Evolutionary conservation across 2,797 vertebrate genomes (phyloP).

Genomic region (Notolepis coatsorum): DNA sequence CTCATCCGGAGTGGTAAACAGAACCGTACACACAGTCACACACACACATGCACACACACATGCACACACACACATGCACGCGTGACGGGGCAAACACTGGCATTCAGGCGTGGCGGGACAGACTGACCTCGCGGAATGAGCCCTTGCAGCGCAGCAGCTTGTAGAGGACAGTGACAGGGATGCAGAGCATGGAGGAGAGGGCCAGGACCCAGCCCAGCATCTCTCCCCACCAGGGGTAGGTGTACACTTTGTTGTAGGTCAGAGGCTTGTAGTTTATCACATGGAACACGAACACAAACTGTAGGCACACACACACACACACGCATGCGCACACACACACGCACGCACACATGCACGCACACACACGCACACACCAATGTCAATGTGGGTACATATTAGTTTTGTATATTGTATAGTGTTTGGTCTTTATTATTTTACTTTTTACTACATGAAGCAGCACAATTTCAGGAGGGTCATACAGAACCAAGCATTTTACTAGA

Average conservation of each 20-base stretch:
- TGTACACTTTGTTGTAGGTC: slow-evolving; percentile 90
- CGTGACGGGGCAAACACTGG: neutral
- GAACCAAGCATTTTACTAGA: no score
- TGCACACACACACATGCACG: slow-evolving; percentile 2
- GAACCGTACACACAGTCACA: neutral
- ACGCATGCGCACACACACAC: neutral
- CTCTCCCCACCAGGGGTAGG: slow-evolving; percentile 92
- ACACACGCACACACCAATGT: neutral
- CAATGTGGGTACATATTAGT: no score
- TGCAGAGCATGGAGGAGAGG: slow-evolving; percentile 92
- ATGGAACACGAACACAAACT: slow-evolving; percentile 92
- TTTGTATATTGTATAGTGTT: no score
- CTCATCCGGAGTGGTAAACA: slow-evolving; percentile 9
- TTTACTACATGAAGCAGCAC: no score
- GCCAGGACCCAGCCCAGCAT: slow-evolving; percentile 89
- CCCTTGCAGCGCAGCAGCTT: slow-evolving; percentile 90
- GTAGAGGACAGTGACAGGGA: slow-evolving; percentile 88
- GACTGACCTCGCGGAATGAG: slow-evolving; percentile 87
- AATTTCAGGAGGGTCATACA: no score
- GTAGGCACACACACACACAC: slow-evolving; percentile 22
- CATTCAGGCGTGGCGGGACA: no score
- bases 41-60: neutral
- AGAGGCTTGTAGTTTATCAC: slow-evolving; percentile 91
- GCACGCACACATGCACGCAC: neutral
- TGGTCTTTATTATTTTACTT: no score